Evolutionary conservation across 2,113 vertebrate genomes (phyloP).

Genomic region (Psilopsiagon aurifrons): DNA sequence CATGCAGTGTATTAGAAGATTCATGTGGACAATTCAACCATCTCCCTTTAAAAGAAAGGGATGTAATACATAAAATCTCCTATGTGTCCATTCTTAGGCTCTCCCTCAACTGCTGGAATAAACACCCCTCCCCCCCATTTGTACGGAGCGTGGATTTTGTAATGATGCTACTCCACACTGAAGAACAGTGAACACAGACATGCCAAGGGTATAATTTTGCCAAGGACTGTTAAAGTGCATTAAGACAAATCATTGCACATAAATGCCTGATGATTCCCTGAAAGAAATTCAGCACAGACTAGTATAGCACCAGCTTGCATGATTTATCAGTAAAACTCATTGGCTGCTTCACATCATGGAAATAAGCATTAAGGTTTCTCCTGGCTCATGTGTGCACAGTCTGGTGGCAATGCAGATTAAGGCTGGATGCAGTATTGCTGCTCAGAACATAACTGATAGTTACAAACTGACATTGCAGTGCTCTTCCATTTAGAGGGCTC

Average conservation of each 20-base stretch:
- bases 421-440: fast-evolving
- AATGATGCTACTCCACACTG: neutral
- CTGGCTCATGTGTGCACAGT: neutral
- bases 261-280: neutral
- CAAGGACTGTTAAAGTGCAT: neutral
- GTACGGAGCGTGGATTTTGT: neutral
- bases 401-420: neutral
- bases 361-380: neutral
- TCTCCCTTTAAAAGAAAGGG: neutral
- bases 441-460: neutral
- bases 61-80: neutral
- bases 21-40: neutral
- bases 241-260: neutral
- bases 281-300: neutral
- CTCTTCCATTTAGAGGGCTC: neutral
- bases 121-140: neutral
- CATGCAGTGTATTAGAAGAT: neutral
- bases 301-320: neutral
- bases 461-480: neutral
- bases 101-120: neutral
- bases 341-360: neutral
- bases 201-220: neutral
- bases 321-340: neutral
- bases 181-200: neutral
- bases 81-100: neutral